Conservation (phyloP, 2,113 vertebrate species). For the Syngnathus typhle region DNA sequence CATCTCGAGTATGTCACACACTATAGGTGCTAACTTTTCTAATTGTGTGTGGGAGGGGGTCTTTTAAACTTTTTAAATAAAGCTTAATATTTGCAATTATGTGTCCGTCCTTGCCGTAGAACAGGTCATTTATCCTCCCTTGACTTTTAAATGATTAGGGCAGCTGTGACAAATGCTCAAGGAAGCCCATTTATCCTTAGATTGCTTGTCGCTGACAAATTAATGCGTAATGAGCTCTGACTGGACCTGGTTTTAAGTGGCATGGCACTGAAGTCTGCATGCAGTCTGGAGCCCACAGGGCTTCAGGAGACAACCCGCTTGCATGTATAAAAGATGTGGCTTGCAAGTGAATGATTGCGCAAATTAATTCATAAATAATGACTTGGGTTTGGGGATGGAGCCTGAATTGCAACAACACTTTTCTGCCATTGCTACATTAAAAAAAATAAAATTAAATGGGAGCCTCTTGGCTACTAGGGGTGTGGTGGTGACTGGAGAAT, state of each 20-base stretch:
- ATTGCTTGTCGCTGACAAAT: slow-evolving; percentile 42
- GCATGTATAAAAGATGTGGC: slow-evolving; percentile 70
- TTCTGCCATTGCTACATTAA: slow-evolving; percentile 63
- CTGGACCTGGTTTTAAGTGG: slow-evolving; percentile 39
- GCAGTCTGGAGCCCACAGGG: slow-evolving; percentile 54
- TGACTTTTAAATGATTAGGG: slow-evolving; percentile 32
- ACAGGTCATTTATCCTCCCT: slow-evolving; percentile 38
- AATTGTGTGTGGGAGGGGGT: not conserved
- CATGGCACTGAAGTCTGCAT: slow-evolving; percentile 53
- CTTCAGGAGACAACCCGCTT: slow-evolving; percentile 67
- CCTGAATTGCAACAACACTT: slow-evolving; percentile 64
- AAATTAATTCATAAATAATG: slow-evolving; percentile 75
- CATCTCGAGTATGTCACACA: not conserved
- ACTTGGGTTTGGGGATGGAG: slow-evolving; percentile 63
- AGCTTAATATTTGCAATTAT: slow-evolving; percentile 44
- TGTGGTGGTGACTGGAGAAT: slow-evolving; percentile 56
- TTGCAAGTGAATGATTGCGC: slow-evolving; percentile 66
- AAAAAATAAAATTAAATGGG: slow-evolving; percentile 34
- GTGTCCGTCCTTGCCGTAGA: slow-evolving; percentile 39
- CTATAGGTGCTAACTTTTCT: not conserved
- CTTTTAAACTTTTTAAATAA: not conserved
- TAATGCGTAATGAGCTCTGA: slow-evolving; percentile 56
- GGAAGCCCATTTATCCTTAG: slow-evolving; percentile 31
- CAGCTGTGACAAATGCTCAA: slow-evolving; percentile 43
- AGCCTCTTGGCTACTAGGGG: slow-evolving; percentile 60